These are phyloP conservation scores for Glaucomys volans DNA, from an alignment of 2,113 vertebrate species.

Conservation along the genomic window DNA sequence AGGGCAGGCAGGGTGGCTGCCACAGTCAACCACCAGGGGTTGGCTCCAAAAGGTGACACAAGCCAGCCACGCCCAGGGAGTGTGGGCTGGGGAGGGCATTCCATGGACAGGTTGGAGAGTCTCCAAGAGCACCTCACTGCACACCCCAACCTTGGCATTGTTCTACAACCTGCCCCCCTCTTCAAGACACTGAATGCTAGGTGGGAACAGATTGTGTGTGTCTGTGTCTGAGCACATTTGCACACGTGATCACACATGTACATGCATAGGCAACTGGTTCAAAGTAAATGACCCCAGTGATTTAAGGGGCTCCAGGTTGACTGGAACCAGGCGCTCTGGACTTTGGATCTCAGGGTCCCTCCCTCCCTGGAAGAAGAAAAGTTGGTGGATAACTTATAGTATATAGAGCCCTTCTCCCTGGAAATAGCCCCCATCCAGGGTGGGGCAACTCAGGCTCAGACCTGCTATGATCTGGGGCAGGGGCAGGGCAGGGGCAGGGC, in stretches of 20 bases:
- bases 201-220: not conserved
- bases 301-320: not conserved
- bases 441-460: constrained; percentile 70
- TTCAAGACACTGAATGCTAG: not conserved
- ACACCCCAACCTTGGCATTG: not conserved
- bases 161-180: not conserved
- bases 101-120: constrained; percentile 21
- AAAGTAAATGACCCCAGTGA: not conserved
- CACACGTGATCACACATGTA: not conserved
- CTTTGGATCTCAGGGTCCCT: not conserved
- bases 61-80: constrained; percentile 85
- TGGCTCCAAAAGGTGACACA: constrained; percentile 86
- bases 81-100: constrained; percentile 68
- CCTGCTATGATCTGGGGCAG: constrained; percentile 68
- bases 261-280: not conserved
- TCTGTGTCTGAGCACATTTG: not conserved
- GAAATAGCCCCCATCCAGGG: constrained; percentile 5
- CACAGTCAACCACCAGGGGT: constrained; percentile 90
- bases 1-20: constrained; percentile 84
- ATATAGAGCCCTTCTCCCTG: constrained; percentile 29
- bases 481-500: constrained; percentile 13
- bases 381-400: not conserved
- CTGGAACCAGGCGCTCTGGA: not conserved
- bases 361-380: not conserved
- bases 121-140: not conserved